phyloP scores from a whole-genome alignment of 2,888 invertebrate genomes.

The Acleris cristana region DNA sequence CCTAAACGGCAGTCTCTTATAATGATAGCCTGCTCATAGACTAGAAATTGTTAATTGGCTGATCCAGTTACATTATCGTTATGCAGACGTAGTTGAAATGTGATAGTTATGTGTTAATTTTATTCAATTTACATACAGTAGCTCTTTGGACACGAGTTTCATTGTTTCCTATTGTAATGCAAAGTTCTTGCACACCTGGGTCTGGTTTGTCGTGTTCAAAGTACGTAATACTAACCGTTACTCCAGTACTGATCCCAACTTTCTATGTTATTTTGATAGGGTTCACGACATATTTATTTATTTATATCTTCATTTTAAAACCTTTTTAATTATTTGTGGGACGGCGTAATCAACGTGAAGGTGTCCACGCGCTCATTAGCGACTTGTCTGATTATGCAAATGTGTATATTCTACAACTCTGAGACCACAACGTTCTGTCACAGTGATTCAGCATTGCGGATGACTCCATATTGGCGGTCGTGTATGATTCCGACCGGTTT shows the following conservation, averaged over 20 bases:
- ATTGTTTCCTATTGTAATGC: constrained; percentile 68
- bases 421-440: constrained; percentile 49
- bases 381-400: constrained; percentile 11
- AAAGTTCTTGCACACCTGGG: constrained; percentile 57
- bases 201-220: constrained; percentile 11
- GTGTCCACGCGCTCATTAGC: constrained; percentile 3
- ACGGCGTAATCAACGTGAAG: background rate
- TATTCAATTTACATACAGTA: background rate
- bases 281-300: background rate
- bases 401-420: constrained; percentile 38
- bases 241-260: background rate
- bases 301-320: background rate
- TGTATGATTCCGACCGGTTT: constrained; percentile 75
- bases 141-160: constrained; percentile 48
- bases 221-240: background rate
- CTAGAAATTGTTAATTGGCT: constrained; percentile 17
- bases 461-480: constrained; percentile 67
- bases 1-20: constrained; percentile 51
- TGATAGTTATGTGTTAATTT: background rate
- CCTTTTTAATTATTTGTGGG: background rate
- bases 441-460: constrained; percentile 69
- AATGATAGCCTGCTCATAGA: constrained; percentile 45
- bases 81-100: constrained; percentile 2
- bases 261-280: background rate
- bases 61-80: constrained; percentile 14